phyloP scores from a whole-genome alignment of 2,113 vertebrate species.

The Mesitornis unicolor region DNA sequence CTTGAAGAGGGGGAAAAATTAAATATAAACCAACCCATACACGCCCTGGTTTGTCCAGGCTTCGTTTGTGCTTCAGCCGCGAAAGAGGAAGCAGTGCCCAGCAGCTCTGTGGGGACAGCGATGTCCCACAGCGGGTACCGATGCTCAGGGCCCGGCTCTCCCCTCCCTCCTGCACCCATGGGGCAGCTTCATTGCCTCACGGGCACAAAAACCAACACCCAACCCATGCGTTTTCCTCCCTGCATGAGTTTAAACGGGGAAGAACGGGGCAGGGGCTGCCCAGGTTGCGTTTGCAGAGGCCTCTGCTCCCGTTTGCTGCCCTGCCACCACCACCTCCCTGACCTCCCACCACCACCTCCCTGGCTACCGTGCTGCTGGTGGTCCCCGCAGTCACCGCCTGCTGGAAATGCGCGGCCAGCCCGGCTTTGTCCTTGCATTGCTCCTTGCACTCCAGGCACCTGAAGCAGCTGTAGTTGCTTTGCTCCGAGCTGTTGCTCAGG shows the following conservation, averaged over 20 bases:
- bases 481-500: constrained; percentile 67
- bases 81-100: background rate
- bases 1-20: fast-evolving
- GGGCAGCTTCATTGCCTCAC: background rate
- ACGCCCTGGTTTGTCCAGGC: background rate
- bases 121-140: background rate
- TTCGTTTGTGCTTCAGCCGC: background rate
- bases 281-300: fast-evolving
- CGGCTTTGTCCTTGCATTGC: constrained; percentile 84
- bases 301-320: no score
- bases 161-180: background rate
- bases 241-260: fast-evolving
- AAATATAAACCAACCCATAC: no score
- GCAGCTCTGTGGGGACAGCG: fast-evolving
- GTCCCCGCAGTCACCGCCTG: constrained; percentile 55
- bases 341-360: background rate
- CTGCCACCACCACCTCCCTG: background rate
- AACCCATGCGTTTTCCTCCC: background rate
- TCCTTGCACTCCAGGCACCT: constrained; percentile 89
- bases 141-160: fast-evolving
- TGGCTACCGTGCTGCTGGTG: constrained; percentile 58
- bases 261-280: fast-evolving
- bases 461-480: constrained; percentile 75
- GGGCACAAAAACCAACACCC: fast-evolving
- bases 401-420: constrained; percentile 88